These are phyloP conservation scores for Eumaeus atala DNA, from an alignment of 1,140 invertebrate species.

Conservation along the genomic window DNA sequence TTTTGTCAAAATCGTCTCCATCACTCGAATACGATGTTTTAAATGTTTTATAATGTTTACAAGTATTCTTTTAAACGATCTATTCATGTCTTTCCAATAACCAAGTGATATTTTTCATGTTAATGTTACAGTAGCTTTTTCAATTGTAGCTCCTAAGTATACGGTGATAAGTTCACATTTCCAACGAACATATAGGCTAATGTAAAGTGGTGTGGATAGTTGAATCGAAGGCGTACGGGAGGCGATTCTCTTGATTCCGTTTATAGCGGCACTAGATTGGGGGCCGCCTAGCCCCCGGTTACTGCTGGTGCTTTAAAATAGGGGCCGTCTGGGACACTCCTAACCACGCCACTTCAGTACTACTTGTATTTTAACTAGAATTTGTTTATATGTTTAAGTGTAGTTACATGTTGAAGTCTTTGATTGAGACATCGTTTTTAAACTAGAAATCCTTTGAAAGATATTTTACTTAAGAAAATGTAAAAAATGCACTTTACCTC, in stretches of 20 bases:
- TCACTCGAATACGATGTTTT: constrained; percentile 13
- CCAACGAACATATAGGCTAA: constrained; percentile 41
- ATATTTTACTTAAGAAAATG: too few relatives aligned
- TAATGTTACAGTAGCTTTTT: constrained; percentile 44
- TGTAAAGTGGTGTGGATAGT: background rate
- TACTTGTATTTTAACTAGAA: too few relatives aligned
- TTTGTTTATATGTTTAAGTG: constrained; percentile 18
- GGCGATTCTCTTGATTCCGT: too few relatives aligned
- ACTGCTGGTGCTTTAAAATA: too few relatives aligned
- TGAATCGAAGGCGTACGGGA: too few relatives aligned
- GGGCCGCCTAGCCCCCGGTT: too few relatives aligned
- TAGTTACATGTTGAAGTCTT: constrained; percentile 30
- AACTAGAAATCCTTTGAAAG: constrained; percentile 9
- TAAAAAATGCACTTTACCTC: background rate
- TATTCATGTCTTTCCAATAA: constrained; percentile 49
- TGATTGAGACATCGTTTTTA: constrained; percentile 28
- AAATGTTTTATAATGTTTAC: constrained; percentile 15
- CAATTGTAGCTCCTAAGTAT: constrained; percentile 41
- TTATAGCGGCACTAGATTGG: too few relatives aligned
- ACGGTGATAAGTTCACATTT: constrained; percentile 42
- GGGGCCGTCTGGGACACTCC: too few relatives aligned
- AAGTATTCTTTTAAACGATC: constrained; percentile 13
- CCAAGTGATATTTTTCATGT: constrained; percentile 61
- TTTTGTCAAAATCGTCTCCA: too few relatives aligned
- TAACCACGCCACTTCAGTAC: too few relatives aligned